Conservation (phyloP, 2,797 vertebrate genomes). For the Limosa lapponica region DNA sequence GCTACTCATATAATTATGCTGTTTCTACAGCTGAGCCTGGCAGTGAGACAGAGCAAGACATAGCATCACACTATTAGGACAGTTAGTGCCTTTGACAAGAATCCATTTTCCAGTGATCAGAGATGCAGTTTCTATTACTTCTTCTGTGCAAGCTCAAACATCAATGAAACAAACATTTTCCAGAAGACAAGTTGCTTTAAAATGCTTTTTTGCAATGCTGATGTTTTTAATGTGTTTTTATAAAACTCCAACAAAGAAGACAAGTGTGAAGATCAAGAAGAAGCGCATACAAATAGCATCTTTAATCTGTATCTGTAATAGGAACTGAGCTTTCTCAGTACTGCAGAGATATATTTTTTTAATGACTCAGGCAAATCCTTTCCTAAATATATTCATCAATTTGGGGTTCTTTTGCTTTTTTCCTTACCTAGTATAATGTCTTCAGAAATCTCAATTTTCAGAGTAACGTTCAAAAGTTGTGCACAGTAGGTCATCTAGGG, state of each 20-base stretch:
- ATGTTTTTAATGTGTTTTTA: conserved; percentile 34
- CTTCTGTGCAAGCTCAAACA: conserved; percentile 57
- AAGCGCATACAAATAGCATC: conserved; percentile 31
- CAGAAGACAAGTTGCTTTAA: conserved; percentile 5
- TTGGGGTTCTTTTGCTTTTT: not conserved
- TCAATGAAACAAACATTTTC: conserved; percentile 56
- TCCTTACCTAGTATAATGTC: not conserved
- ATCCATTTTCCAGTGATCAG: conserved; percentile 55
- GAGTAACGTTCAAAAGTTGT: not conserved
- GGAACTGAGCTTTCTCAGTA: conserved; percentile 2
- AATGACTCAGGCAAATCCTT: conserved; percentile 6
- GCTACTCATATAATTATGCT: conserved; percentile 76
- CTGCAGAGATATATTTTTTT: not conserved
- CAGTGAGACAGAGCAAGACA: conserved; percentile 61
- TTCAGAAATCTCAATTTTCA: not conserved
- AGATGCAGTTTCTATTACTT: conserved; percentile 39
- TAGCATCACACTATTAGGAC: conserved; percentile 57
- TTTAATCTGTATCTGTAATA: conserved; percentile 34
- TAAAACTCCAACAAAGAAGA: conserved; percentile 11
- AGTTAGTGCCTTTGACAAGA: conserved; percentile 58
- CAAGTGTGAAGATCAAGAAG: conserved; percentile 41
- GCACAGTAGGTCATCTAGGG: not conserved
- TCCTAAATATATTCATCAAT: not conserved
- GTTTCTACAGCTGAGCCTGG: conserved; percentile 66
- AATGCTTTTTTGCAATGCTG: not conserved